A percentile compares a stretch with the other conserved stretches of the same genome.
Conservation (phyloP, 1,140 invertebrate species). For the Drosophila nigrodunni region DNA sequence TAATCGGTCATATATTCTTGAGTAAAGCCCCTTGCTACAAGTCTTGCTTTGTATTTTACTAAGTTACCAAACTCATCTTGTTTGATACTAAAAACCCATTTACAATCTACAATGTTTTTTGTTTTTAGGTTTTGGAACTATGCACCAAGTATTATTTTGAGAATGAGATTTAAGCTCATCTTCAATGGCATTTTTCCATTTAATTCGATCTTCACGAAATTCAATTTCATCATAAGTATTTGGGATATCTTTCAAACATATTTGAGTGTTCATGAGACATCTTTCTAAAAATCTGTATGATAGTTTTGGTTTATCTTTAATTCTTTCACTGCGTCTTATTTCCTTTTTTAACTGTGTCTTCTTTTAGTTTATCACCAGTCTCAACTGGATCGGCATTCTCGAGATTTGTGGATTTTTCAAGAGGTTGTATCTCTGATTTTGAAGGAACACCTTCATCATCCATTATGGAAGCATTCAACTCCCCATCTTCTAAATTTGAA, state of each 20-base stretch:
- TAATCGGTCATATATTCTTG: conserved; percentile 77
- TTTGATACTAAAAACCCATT: conserved; percentile 73
- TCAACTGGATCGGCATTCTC: conserved; percentile 26
- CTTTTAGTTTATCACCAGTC: conserved; percentile 23
- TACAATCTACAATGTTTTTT: conserved; percentile 80
- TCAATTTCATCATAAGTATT: conserved; percentile 74
- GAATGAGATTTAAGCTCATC: conserved; percentile 79
- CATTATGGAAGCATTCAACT: background rate
- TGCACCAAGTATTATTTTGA: conserved; percentile 81
- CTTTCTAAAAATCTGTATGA: conserved; percentile 52
- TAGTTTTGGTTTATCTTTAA: conserved; percentile 25
- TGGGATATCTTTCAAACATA: conserved; percentile 48
- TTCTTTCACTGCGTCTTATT: conserved; percentile 34
- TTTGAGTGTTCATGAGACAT: conserved; percentile 55
- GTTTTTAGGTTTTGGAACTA: conserved; percentile 77
- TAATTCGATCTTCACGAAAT: conserved; percentile 56
- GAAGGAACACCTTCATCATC: too few species aligned
- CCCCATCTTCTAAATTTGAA: background rate
- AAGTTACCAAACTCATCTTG: conserved; percentile 74
- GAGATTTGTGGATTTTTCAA: conserved; percentile 8
- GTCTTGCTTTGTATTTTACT: conserved; percentile 81
- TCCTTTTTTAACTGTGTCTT: conserved; percentile 9
- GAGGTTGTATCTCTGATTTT: too few species aligned
- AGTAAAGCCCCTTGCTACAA: conserved; percentile 84
- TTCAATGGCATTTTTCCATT: conserved; percentile 81